phyloP scores from a whole-genome alignment of 1,140 invertebrate genomes.

The Temnothorax nylanderi region DNA sequence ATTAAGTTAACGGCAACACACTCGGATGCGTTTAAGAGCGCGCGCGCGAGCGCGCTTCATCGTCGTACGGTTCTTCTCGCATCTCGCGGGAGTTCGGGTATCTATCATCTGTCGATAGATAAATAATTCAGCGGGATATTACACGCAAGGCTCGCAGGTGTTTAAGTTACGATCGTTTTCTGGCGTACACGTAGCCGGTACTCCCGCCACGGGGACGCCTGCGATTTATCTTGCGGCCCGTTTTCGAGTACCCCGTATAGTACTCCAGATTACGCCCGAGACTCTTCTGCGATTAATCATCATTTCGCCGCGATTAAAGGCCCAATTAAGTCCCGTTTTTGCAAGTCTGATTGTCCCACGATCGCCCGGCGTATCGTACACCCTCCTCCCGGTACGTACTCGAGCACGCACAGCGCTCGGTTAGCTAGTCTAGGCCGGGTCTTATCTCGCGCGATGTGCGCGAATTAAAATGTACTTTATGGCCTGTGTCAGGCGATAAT shows the following conservation, averaged over 20 bases:
- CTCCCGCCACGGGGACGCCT: slow-evolving; percentile 8
- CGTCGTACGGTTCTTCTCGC: slow-evolving; percentile 48
- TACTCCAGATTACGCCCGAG: slow-evolving; percentile 59
- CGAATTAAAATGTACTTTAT: slow-evolving; percentile 78
- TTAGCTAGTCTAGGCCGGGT: slow-evolving; percentile 33
- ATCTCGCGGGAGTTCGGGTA: slow-evolving; percentile 28
- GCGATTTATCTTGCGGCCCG: slow-evolving; percentile 52
- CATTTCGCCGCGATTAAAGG: slow-evolving; percentile 72
- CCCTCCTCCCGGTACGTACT: slow-evolving; percentile 20
- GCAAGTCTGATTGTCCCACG: slow-evolving; percentile 80
- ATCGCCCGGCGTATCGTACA: slow-evolving; percentile 25
- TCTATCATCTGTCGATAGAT: slow-evolving; percentile 56
- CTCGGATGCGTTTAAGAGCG: slow-evolving; percentile 32
- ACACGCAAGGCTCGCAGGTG: slow-evolving; percentile 41
- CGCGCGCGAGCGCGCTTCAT: background rate
- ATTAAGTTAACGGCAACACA: slow-evolving; percentile 55
- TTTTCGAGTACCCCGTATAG: slow-evolving; percentile 24
- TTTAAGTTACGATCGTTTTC: slow-evolving; percentile 55
- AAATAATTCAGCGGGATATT: slow-evolving; percentile 43
- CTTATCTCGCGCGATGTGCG: slow-evolving; percentile 68
- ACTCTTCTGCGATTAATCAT: slow-evolving; percentile 77
- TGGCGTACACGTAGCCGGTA: background rate
- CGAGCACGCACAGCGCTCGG: slow-evolving; percentile 50
- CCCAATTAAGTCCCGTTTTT: slow-evolving; percentile 79
- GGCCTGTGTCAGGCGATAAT: slow-evolving; percentile 73